Conservation (phyloP, 2,888 invertebrate species). For the Flabesymbios commensalis region DNA sequence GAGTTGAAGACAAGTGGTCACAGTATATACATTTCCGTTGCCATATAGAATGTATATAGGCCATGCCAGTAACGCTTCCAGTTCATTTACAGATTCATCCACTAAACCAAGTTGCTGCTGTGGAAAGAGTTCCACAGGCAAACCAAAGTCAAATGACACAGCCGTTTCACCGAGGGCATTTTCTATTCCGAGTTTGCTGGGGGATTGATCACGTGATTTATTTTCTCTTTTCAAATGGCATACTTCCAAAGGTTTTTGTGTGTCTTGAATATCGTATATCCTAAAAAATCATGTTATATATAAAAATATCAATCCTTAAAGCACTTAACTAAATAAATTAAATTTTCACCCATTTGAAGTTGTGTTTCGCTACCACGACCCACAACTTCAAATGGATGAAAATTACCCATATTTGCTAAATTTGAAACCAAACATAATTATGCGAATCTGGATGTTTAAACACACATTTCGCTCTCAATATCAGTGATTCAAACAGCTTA, state of each 20-base stretch:
- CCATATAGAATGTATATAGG: conserved; percentile 80
- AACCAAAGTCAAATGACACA: conserved; percentile 83
- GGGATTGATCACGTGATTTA: no score
- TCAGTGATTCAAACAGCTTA: no score
- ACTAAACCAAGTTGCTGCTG: conserved; percentile 3
- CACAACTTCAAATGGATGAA: no score
- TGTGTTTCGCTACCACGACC: no score
- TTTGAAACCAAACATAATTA: no score
- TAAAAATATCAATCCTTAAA: no score
- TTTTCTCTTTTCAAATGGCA: conserved; percentile 6
- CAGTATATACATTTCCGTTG: conserved; percentile 78
- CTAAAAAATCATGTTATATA: conserved; percentile 47
- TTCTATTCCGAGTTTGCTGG: neutral
- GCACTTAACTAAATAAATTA: no score
- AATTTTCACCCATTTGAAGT: no score
- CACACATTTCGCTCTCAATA: no score
- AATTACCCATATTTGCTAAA: no score
- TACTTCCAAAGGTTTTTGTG: conserved; percentile 48
- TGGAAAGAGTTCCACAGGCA: conserved; percentile 57
- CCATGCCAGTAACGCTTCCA: conserved; percentile 64
- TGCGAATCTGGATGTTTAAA: no score
- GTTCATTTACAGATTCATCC: neutral
- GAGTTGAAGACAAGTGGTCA: conserved; percentile 41
- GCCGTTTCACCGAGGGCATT: conserved; percentile 78
- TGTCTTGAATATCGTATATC: conserved; percentile 54